A percentile compares a stretch with the other conserved stretches of the same genome.
Conservation (phyloP, 2,113 vertebrate species). For the Aldabrachelys gigantea region DNA sequence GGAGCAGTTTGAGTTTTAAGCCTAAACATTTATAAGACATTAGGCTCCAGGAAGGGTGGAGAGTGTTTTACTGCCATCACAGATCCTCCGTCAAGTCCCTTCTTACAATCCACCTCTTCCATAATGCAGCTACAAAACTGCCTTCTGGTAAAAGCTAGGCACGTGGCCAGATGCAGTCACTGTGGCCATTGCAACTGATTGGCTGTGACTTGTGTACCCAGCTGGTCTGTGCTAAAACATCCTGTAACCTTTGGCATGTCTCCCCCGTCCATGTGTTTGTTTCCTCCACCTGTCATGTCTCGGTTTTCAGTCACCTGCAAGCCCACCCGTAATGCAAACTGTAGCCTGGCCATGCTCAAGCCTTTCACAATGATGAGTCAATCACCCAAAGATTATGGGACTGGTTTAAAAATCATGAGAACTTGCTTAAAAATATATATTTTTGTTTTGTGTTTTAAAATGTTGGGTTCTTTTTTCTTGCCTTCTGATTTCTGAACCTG, state of each 20-base stretch:
- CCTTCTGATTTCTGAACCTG: background rate
- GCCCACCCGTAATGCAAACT: background rate
- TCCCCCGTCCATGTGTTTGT: background rate
- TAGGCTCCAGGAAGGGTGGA: background rate
- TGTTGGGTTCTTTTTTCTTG: background rate
- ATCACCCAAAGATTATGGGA: background rate
- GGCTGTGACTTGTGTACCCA: background rate
- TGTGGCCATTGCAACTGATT: background rate
- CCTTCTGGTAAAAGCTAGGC: background rate
- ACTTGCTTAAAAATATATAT: background rate
- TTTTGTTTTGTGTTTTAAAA: background rate
- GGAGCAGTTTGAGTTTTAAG: background rate
- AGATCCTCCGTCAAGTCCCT: background rate
- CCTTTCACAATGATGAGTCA: background rate
- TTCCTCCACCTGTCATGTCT: background rate
- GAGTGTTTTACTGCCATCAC: background rate
- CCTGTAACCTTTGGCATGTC: background rate
- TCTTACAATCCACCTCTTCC: background rate
- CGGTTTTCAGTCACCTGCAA: background rate
- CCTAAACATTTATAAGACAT: background rate
- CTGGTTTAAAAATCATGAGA: background rate
- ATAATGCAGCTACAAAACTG: background rate
- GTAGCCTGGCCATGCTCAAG: no score
- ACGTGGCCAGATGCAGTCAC: background rate
- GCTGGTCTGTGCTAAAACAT: background rate